A percentile compares a stretch with the other conserved stretches of the same genome.
Conservation (phyloP, 2,797 vertebrate species). For the Chrysocyon brachyurus region DNA sequence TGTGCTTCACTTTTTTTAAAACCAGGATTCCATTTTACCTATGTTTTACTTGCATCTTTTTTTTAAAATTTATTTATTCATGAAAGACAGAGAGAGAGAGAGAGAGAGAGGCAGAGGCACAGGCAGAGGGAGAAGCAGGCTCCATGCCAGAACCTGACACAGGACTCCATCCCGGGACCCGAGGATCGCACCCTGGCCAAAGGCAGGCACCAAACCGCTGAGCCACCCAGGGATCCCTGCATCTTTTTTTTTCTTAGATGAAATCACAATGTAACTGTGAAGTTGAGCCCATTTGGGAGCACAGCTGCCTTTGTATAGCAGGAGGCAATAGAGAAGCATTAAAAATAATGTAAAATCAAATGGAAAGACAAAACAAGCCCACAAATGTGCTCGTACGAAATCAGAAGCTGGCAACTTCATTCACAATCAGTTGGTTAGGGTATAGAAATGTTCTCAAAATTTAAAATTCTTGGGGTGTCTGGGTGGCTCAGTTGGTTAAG, state of each 20-base stretch:
- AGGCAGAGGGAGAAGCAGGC: too few relatives aligned
- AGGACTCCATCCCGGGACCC: too few relatives aligned
- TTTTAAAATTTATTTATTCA: too few relatives aligned
- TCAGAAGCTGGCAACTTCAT: not conserved
- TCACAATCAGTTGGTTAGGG: not conserved
- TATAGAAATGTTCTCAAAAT: constrained; percentile 13
- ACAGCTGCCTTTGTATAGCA: not conserved
- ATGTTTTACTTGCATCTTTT: not conserved
- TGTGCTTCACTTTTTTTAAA: not conserved
- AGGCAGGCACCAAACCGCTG: too few relatives aligned
- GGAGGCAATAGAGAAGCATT: not conserved
- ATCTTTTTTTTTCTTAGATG: constrained; percentile 1
- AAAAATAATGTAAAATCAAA: not conserved
- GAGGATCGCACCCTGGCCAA: too few relatives aligned
- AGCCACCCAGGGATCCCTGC: too few relatives aligned
- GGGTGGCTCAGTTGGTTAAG: too few relatives aligned
- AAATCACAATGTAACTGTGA: constrained; percentile 8
- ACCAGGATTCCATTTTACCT: not conserved
- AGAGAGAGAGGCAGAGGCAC: too few relatives aligned
- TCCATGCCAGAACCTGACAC: too few relatives aligned
- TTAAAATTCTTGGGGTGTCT: not conserved
- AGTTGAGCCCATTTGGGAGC: not conserved
- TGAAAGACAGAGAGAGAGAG: too few relatives aligned
- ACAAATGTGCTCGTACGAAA: not conserved
- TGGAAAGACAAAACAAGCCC: not conserved